A percentile compares a stretch with the other conserved stretches of the same genome.
Conservation (phyloP, 2,888 invertebrate genomes). For the Latrodectus elegans region DNA sequence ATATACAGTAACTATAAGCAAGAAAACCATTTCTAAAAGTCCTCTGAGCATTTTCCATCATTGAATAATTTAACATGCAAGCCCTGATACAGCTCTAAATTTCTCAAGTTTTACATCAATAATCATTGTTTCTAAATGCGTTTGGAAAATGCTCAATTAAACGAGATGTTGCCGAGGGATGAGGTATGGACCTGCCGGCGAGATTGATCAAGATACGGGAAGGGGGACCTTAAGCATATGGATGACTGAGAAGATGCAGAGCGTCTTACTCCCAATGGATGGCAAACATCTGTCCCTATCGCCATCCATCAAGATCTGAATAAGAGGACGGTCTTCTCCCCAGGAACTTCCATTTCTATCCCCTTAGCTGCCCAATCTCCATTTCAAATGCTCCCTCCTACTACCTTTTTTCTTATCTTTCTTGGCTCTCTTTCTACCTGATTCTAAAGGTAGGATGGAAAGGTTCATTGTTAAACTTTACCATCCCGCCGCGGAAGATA, state of each 20-base stretch:
- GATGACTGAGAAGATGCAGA: not conserved
- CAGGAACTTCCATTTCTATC: constrained; percentile 12
- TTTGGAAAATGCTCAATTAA: no score
- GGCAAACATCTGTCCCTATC: constrained; percentile 35
- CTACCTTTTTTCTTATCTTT: not conserved
- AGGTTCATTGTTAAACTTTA: not conserved
- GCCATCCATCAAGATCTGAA: constrained; percentile 39
- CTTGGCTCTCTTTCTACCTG: not conserved
- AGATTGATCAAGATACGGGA: no score
- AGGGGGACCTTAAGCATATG: not conserved
- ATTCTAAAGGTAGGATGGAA: not conserved
- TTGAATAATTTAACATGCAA: no score
- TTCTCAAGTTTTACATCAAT: no score
- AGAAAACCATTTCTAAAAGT: no score
- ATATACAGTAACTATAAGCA: no score
- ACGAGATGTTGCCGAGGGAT: no score
- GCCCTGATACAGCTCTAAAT: no score
- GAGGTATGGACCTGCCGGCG: no score
- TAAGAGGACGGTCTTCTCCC: constrained; percentile 13
- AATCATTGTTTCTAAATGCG: no score
- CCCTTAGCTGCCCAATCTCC: not conserved
- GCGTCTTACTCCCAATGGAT: not conserved
- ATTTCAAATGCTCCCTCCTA: not conserved
- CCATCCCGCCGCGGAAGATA: not conserved
- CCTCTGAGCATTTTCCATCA: no score